phyloP scores from a whole-genome alignment of 2,888 invertebrate genomes.

The Cylloceria caligata region DNA sequence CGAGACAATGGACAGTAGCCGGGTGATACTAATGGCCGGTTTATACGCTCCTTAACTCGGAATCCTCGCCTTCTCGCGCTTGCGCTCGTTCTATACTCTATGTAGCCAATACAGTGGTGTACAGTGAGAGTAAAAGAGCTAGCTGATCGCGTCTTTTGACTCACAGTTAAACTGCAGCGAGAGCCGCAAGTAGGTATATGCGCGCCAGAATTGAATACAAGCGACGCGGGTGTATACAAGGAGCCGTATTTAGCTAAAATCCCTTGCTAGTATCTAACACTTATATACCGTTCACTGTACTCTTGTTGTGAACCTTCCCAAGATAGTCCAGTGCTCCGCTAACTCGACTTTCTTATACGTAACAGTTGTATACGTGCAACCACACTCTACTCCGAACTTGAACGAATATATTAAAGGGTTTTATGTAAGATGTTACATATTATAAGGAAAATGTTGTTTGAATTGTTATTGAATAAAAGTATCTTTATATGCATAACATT shows the following conservation, averaged over 20 bases:
- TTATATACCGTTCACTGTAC: background rate
- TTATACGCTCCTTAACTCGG: conserved; percentile 81
- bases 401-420: no score
- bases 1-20: conserved; percentile 84
- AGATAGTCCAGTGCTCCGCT: background rate
- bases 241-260: conserved; percentile 39
- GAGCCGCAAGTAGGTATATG: conserved; percentile 9
- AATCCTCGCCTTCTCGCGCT: conserved; percentile 62
- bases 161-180: conserved; percentile 43
- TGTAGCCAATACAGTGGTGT: background rate
- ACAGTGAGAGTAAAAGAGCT: conserved; percentile 28
- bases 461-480: no score
- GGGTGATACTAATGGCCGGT: conserved; percentile 83
- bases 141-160: conserved; percentile 42
- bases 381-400: no score
- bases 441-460: background rate
- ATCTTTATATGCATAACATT: conserved; percentile 16
- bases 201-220: conserved; percentile 19
- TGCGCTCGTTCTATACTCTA: conserved; percentile 8
- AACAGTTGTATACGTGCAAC: no score
- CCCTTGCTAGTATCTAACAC: conserved; percentile 14
- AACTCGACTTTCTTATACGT: background rate
- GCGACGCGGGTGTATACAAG: conserved; percentile 18
- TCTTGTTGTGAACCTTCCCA: background rate
- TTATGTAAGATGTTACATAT: background rate